Evolutionary conservation across 2,113 vertebrate species (phyloP).

Genomic region (Catharus minimus): DNA sequence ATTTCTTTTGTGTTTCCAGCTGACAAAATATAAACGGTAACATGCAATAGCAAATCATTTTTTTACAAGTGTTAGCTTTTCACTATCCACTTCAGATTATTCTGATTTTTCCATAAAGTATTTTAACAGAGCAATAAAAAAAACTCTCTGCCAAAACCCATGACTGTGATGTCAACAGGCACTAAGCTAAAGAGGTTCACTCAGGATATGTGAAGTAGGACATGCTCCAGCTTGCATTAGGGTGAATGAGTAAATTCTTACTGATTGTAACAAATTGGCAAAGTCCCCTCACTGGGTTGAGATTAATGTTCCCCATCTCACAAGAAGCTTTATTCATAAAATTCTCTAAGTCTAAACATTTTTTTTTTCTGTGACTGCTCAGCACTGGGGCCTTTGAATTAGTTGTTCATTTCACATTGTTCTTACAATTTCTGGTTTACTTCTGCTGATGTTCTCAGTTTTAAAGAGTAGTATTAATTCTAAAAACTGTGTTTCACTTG

Average conservation of each 20-base stretch:
- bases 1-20: not conserved
- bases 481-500: not conserved
- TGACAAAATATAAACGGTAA: not conserved
- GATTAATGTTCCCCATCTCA: not conserved
- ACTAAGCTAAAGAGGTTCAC: constrained; percentile 2
- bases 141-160: not conserved
- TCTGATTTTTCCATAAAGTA: not conserved
- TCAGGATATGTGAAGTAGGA: constrained; percentile 4
- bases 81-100: not conserved
- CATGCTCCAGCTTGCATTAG: not conserved
- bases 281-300: not conserved
- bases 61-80: not conserved
- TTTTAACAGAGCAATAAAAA: constrained; percentile 1
- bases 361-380: not conserved
- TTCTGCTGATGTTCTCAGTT: not conserved
- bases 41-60: not conserved
- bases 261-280: not conserved
- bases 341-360: not conserved
- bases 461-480: not conserved
- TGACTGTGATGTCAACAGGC: not conserved
- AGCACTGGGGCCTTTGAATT: not conserved
- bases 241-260: constrained; percentile 1
- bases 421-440: not conserved
- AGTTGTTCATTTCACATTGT: not conserved
- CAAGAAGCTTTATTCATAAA: not conserved